Conservation (phyloP, 2,888 invertebrate species). For the Agrypnus murinus region DNA sequence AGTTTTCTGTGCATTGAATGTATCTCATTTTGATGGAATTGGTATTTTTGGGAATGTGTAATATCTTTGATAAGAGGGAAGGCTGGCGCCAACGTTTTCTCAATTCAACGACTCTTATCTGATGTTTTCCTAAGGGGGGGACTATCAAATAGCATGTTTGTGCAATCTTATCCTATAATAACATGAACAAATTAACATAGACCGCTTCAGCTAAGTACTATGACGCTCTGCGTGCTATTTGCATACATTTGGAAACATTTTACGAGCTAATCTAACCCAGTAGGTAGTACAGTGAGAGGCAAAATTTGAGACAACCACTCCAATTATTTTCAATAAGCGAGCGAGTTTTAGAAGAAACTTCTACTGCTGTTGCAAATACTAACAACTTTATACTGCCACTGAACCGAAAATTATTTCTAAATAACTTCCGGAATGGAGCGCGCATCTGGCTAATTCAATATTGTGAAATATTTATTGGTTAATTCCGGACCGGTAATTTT, state of each 20-base stretch:
- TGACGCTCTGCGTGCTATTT: slow-evolving; percentile 57
- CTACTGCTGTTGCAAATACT: slow-evolving; percentile 22
- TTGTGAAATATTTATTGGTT: slow-evolving; percentile 62
- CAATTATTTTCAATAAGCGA: slow-evolving; percentile 41
- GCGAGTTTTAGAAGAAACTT: slow-evolving; percentile 12
- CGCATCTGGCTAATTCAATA: slow-evolving; percentile 59
- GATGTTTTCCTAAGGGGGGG: slow-evolving; percentile 60
- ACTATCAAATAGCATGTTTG: slow-evolving; percentile 63
- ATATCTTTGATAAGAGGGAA: slow-evolving; percentile 46
- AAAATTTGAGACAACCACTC: slow-evolving; percentile 10
- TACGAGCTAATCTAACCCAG: slow-evolving; percentile 37
- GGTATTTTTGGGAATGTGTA: slow-evolving; percentile 52
- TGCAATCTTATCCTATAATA: slow-evolving; percentile 63
- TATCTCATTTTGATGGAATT: slow-evolving; percentile 51
- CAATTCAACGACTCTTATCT: slow-evolving; percentile 62
- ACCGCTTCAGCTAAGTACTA: slow-evolving; percentile 59
- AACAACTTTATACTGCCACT: slow-evolving; percentile 37
- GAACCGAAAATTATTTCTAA: slow-evolving; percentile 56
- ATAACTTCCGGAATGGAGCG: slow-evolving; percentile 55
- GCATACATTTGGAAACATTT: slow-evolving; percentile 60
- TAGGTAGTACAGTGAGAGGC: slow-evolving; percentile 35
- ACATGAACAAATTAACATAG: slow-evolving; percentile 63
- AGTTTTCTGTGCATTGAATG: slow-evolving; percentile 49
- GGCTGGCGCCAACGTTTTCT: slow-evolving; percentile 54
- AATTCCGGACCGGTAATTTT: slow-evolving; percentile 63